Evolutionary conservation across 2,888 invertebrate species (phyloP), one percentile per base, ranked within the genome.

Genomic region (Folsomia candida): DNA sequence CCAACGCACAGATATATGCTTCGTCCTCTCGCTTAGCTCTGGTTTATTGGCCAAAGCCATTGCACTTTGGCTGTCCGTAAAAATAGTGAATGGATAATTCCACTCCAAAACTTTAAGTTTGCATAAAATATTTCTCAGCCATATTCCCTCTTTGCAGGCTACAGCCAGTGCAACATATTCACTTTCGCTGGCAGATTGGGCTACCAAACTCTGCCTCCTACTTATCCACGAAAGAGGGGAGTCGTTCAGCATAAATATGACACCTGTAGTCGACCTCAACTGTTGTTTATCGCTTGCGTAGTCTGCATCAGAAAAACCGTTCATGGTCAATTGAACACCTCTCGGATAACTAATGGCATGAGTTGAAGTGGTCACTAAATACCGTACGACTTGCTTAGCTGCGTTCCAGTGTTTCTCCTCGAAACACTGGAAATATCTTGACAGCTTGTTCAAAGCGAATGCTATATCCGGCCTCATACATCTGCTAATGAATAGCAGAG

Each of bases 251-350:
- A 37, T 69, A 27, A 69, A 72, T 2, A 72, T 25, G 25, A n/a
- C 27, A 2, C 80, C 79, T 28, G 74, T 70, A 14, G 78, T 77
- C 6, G 76, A 79, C 27, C 74, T 76, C 51, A 77, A 58, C 2
- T 67, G 60, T 29, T 69, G 63, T 3, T 22, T 67, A 57, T 79
- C 79, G 18, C 69, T 67, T 14, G 65, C 72, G 29, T 69, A 74
- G 59, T 80, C 79, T 24, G 79, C 75, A 71, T 80, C 79, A 3
- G 64, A 67, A 47, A 71, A 80, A 6, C 76, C 78, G 14, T 37
- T 18, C 27, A 70, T 6, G 9, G n/a, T n/a, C n/a, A n/a, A n/a
- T n/a, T n/a, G n/a, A n/a, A n/a, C n/a, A n/a, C n/a, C n/a, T n/a
- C n/a, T n/a, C n/a, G n/a, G n/a, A n/a, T n/a, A n/a, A n/a, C n/a